Evolutionary conservation across 2,888 invertebrate species (phyloP).

Genomic region (Lepas anatifera): DNA sequence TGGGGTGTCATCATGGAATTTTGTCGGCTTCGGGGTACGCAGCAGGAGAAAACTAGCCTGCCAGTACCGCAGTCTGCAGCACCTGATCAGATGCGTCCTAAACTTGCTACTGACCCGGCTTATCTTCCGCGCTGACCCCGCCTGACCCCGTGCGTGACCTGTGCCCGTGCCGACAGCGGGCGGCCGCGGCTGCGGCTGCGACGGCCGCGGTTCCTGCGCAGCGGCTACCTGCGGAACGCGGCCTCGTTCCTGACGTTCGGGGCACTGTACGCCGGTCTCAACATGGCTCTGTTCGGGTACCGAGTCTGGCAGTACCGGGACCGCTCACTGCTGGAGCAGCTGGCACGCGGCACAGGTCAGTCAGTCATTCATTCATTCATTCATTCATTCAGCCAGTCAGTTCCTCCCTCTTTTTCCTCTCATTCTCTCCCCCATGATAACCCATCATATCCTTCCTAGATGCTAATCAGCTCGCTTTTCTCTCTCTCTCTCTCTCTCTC

Average conservation of each 20-base stretch:
- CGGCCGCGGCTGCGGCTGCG: neutral
- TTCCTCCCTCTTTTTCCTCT: no score
- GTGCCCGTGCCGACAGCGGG: neutral
- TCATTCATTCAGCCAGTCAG: no score
- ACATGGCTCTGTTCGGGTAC: slow-evolving; percentile 23
- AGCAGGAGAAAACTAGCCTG: neutral
- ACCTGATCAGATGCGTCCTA: no score
- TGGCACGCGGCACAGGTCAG: slow-evolving; percentile 25
- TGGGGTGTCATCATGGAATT: neutral
- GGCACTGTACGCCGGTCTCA: slow-evolving; percentile 20
- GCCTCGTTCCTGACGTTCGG: slow-evolving; percentile 23
- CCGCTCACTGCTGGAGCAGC: slow-evolving; percentile 22
- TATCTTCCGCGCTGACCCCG: neutral
- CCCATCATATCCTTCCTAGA: no score
- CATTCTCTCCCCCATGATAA: no score
- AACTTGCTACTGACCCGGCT: neutral
- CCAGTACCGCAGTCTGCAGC: no score
- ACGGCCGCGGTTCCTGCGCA: slow-evolving; percentile 12
- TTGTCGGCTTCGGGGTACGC: neutral
- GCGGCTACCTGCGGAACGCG: slow-evolving; percentile 21
- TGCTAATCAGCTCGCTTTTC: no score
- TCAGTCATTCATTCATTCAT: no score
- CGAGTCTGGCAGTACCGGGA: slow-evolving; percentile 25
- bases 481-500: no score
- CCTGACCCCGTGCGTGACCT: neutral